phyloP scores from a whole-genome alignment of 2,113 vertebrate species.

The Hiodon tergisus region DNA sequence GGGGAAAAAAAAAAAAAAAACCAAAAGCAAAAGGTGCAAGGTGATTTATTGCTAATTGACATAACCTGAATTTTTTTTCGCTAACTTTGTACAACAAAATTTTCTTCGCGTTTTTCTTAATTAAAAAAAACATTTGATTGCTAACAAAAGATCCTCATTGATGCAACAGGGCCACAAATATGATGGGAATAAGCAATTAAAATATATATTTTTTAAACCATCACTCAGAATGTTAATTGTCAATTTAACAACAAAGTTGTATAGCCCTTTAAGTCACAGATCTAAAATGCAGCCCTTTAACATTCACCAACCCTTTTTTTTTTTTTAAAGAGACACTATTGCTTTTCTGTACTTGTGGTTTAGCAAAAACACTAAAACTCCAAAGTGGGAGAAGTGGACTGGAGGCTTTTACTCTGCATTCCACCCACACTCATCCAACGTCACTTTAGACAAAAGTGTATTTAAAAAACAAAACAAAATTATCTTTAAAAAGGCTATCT shows the following conservation, averaged over 20 bases:
- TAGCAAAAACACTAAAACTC: constrained; percentile 20
- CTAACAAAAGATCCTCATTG: neutral
- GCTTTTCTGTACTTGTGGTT: constrained; percentile 9
- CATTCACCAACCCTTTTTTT: neutral
- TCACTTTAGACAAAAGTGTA: constrained; percentile 26
- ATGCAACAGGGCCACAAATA: neutral
- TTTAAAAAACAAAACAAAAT: constrained; percentile 49
- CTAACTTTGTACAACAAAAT: too few species aligned
- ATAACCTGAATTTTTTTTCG: neutral
- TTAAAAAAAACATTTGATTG: neutral
- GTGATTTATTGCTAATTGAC: neutral
- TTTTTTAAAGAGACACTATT: neutral
- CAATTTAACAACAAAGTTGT: neutral
- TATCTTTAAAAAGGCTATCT: constrained; percentile 37
- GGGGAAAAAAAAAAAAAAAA: constrained; percentile 10
- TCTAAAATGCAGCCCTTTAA: constrained; percentile 31
- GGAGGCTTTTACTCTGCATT: neutral
- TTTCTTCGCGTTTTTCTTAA: too few species aligned
- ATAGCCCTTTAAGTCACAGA: constrained; percentile 27
- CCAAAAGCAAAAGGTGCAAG: neutral
- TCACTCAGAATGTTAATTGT: neutral
- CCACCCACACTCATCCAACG: constrained; percentile 24
- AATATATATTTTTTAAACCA: neutral
- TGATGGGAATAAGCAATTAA: neutral
- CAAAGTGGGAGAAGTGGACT: constrained; percentile 2